phyloP scores from a whole-genome alignment of 1,140 invertebrate genomes.

The Leucophenga varia region DNA sequence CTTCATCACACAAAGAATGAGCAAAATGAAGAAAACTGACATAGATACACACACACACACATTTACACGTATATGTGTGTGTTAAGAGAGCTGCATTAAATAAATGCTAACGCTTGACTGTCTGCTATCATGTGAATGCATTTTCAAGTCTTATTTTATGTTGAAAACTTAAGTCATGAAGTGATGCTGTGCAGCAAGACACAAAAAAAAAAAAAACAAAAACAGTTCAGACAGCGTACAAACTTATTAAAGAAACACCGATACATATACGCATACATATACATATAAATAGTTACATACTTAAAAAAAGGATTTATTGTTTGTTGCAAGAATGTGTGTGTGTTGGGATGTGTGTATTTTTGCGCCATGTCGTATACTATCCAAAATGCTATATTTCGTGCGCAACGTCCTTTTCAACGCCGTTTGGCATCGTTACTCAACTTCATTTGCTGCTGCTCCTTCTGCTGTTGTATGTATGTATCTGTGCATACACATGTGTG shows the following conservation, averaged over 20 bases:
- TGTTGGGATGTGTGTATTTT: conserved; percentile 8
- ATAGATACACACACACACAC: too few species aligned
- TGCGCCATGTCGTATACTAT: too few species aligned
- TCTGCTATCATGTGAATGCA: conserved; percentile 18
- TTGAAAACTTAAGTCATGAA: conserved; percentile 46
- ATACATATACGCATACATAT: conserved; percentile 32
- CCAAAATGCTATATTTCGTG: too few species aligned
- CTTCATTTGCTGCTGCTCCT: conserved; percentile 19
- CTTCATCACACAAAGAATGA: too few species aligned
- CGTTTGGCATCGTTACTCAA: too few species aligned
- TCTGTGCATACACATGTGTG: conserved; percentile 17
- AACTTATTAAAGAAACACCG: too few species aligned
- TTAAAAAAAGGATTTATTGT: conserved; percentile 46
- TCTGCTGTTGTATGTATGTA: conserved; percentile 15
- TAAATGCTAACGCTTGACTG: too few species aligned
- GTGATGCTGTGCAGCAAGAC: conserved; percentile 7
- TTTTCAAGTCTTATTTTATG: too few species aligned
- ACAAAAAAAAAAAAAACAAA: conserved; percentile 12
- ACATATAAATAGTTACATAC: conserved; percentile 21
- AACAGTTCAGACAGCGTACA: conserved; percentile 27
- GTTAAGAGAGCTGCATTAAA: conserved; percentile 9
- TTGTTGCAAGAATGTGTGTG: neutral
- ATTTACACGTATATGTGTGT: conserved; percentile 3
- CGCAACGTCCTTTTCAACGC: too few species aligned
- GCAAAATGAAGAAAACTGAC: too few species aligned